These are phyloP conservation scores for Eupithecia subfuscata DNA, from an alignment of 2,888 invertebrate genomes.

Conservation along the genomic window DNA sequence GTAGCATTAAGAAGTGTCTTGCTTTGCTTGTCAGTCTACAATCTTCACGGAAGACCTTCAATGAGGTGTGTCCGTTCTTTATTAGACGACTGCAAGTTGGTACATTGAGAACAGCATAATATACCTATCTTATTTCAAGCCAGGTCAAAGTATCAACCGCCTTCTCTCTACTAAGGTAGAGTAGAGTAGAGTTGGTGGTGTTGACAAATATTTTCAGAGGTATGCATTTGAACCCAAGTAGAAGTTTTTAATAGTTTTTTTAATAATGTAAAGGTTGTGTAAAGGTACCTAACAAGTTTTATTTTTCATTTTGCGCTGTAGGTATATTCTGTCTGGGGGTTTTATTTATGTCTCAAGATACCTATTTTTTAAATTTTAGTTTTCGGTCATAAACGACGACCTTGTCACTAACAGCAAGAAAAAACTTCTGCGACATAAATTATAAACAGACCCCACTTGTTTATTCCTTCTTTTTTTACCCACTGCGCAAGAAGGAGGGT, in stretches of 20 bases:
- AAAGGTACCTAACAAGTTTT: too few relatives aligned
- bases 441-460: not conserved
- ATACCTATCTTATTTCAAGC: not conserved
- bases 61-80: constrained; percentile 49
- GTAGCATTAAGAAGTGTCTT: not conserved
- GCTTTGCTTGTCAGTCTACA: not conserved
- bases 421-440: not conserved
- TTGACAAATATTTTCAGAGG: not conserved
- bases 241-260: too few relatives aligned
- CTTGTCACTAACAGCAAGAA: not conserved
- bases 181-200: not conserved
- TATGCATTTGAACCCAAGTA: too few relatives aligned
- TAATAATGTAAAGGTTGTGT: too few relatives aligned
- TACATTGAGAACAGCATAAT: not conserved
- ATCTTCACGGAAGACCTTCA: constrained; percentile 42
- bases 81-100: constrained; percentile 16
- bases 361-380: not conserved
- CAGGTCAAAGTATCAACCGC: not conserved
- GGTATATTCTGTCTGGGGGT: not conserved
- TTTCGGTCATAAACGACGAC: not conserved
- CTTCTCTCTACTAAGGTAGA: not conserved
- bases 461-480: not conserved
- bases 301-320: not conserved
- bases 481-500: not conserved
- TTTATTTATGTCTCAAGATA: not conserved